Conservation (phyloP, 2,113 vertebrate species). For the Hippocampus guttulatus region DNA sequence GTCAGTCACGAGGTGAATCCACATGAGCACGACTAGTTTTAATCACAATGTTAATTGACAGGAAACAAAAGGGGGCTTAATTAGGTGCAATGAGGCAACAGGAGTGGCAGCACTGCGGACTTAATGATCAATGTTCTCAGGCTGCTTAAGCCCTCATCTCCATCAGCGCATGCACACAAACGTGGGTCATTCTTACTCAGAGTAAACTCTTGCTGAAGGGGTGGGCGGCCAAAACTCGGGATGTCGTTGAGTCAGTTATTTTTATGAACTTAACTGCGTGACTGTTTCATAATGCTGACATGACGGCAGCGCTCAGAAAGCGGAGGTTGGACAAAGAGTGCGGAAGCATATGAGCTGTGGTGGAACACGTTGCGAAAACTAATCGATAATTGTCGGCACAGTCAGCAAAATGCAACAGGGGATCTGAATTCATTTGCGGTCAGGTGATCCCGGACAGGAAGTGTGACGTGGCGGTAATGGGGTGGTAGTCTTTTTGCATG, state of each 20-base stretch:
- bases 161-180: constrained; percentile 17
- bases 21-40: constrained; percentile 76
- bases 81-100: constrained; percentile 90
- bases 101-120: constrained; percentile 86
- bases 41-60: constrained; percentile 95
- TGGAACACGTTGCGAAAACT: constrained; percentile 61
- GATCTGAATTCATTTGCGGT: neutral
- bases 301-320: neutral
- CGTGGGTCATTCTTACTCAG: constrained; percentile 33
- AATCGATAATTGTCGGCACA: constrained; percentile 58
- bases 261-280: neutral
- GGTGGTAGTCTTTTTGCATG: constrained; percentile 40
- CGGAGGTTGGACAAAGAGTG: constrained; percentile 30
- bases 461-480: constrained; percentile 24
- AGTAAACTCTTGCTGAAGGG: constrained; percentile 29
- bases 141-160: constrained; percentile 56
- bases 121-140: constrained; percentile 78
- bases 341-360: constrained; percentile 23
- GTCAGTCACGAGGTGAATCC: constrained; percentile 61
- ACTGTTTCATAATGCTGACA: neutral
- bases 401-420: constrained; percentile 50
- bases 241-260: neutral
- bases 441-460: neutral
- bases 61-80: constrained; percentile 90
- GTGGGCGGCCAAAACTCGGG: neutral